These are phyloP conservation scores for Ptilonorhynchus violaceus DNA, from an alignment of 2,113 vertebrate genomes.

Conservation along the genomic window DNA sequence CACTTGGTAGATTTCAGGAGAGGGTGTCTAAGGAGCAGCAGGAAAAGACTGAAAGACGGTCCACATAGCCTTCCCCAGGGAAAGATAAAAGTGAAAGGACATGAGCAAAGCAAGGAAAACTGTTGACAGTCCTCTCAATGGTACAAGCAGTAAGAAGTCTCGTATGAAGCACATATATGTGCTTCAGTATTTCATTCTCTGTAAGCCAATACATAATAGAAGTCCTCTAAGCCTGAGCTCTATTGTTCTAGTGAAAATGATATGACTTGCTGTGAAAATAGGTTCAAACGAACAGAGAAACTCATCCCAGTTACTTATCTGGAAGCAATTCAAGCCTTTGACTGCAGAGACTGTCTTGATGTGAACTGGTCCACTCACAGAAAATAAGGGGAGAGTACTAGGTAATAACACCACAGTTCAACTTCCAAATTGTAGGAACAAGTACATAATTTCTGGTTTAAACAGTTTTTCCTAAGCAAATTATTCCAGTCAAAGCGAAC, in stretches of 20 bases:
- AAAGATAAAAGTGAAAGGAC: not conserved
- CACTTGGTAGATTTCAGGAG: not conserved
- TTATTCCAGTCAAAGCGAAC: not conserved
- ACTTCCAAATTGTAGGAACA: not conserved
- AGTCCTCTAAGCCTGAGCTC: not conserved
- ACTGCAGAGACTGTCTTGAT: not conserved
- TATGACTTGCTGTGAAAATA: not conserved
- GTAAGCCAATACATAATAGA: not conserved
- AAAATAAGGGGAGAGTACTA: not conserved
- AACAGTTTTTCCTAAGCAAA: not conserved
- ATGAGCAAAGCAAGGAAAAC: not conserved
- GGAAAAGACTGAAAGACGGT: not conserved
- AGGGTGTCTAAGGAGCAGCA: not conserved
- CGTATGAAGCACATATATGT: accelerated
- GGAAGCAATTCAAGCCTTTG: not conserved
- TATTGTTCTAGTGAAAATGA: not conserved
- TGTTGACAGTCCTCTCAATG: not conserved
- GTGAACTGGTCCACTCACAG: not conserved
- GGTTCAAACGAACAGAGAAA: not conserved
- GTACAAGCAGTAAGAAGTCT: not conserved
- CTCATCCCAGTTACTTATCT: not conserved
- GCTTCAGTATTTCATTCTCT: not conserved
- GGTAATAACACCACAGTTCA: not conserved
- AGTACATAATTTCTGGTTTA: not conserved
- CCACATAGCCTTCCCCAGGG: not conserved